Evolutionary conservation across 2,113 vertebrate genomes (phyloP), one percentile per base, ranked within the genome.

Genomic region (Chlorodrepanis virens): DNA sequence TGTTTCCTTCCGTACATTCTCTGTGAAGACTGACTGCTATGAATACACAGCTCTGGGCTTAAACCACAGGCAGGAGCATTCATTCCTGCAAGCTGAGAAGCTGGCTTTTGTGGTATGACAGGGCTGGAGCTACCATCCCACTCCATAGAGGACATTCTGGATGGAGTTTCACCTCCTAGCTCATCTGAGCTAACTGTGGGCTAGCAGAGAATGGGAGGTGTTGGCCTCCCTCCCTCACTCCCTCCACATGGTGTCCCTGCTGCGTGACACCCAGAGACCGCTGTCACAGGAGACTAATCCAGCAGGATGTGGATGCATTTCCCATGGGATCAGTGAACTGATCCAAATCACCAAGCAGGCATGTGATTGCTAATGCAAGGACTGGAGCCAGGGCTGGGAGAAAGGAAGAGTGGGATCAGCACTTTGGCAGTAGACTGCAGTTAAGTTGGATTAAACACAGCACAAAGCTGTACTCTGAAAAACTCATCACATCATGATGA

Each of bases 371-470:
- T 89, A 92, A 92, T 35, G 86, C 76, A 86, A 87, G 52, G 54
- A 67, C 6, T 0, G 2, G 71, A 92, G 83, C 79, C 80, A 65
- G 71, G 24, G 59, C 57, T 67, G 50, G n/a, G 71, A 84, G 83
- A 93, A 94, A 78, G 79, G 86, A 90, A 92, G 80, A 89, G 89
- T 68, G 54, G 79, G 63, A 83, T 92, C 88, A 90, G 90, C 76
- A 74, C 22, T 88, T 90, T 25, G 42, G 71, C 71, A 91, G 65
- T 80, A 91, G 84, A 59, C 59, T 5, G 12, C 64, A 33, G n/a
- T 76, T 92, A 57, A 80, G n/a, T 21, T 82, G 82, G 49, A 87
- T 92, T 90, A 91, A 93, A 49, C 0, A 6, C 12, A 76, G 68
- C 65, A 45, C 14, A 91, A 91, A 87, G 33, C 74, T 28, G 17